These are phyloP conservation scores for Macrochelys suwanniensis DNA, from an alignment of 2,797 vertebrate species.

Conservation along the genomic window DNA sequence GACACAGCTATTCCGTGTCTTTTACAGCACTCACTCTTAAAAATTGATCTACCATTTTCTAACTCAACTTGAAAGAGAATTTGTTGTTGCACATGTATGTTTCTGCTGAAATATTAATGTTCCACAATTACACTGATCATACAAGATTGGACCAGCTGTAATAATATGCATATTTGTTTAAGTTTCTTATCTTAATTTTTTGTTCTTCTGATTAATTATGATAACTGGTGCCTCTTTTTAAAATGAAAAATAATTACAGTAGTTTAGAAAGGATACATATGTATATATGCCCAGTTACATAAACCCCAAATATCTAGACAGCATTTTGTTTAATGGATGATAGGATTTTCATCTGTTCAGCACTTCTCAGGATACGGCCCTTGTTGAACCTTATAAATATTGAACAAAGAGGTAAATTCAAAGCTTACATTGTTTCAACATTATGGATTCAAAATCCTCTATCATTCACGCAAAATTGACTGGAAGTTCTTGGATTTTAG, in stretches of 20 bases:
- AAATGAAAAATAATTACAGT: neutral
- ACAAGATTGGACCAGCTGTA: neutral
- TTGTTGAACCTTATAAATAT: neutral
- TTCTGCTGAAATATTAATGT: neutral
- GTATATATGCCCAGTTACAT: neutral
- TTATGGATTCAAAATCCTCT: neutral
- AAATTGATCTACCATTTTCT: too few relatives aligned
- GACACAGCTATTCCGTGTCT: constrained; percentile 46
- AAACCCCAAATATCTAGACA: neutral
- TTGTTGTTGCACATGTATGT: neutral
- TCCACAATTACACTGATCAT: neutral
- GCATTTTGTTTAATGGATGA: neutral
- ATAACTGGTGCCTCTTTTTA: neutral
- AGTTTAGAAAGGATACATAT: neutral
- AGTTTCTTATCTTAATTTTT: neutral
- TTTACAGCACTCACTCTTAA: constrained; percentile 26
- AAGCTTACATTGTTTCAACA: neutral
- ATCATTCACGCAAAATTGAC: neutral
- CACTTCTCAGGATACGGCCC: neutral
- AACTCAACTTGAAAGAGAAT: too few relatives aligned
- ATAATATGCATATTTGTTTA: neutral
- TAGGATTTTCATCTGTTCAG: neutral
- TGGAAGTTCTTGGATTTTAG: neutral
- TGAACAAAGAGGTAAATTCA: neutral
- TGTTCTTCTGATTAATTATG: neutral